These are phyloP conservation scores for Rhaphigaster nebulosa DNA, from an alignment of 2,888 invertebrate species.

Conservation along the genomic window DNA sequence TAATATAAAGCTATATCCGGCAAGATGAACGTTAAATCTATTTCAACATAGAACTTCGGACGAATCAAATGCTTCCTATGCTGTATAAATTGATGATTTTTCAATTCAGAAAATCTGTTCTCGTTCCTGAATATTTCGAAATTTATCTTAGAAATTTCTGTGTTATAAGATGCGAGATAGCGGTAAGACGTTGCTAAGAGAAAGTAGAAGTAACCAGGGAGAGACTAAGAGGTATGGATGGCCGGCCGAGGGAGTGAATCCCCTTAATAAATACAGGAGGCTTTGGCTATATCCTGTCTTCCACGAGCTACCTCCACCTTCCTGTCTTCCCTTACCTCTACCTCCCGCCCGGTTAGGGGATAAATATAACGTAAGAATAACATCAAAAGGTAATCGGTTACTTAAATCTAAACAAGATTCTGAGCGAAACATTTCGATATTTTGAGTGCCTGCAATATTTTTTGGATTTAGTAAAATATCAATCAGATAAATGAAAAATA, in stretches of 20 bases:
- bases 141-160: neutral
- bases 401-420: too few relatives aligned
- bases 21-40: too few relatives aligned
- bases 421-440: too few relatives aligned
- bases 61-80: too few relatives aligned
- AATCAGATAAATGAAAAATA: too few relatives aligned
- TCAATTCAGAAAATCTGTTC: too few relatives aligned
- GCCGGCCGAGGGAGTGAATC: neutral
- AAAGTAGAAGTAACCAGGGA: neutral
- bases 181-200: neutral
- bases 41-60: too few relatives aligned
- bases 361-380: neutral
- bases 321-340: neutral
- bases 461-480: too few relatives aligned
- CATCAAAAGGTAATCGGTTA: neutral
- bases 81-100: too few relatives aligned
- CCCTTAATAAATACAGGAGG: constrained; percentile 49
- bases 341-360: neutral
- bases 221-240: constrained; percentile 47
- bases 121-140: neutral
- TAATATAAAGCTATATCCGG: too few relatives aligned
- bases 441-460: too few relatives aligned
- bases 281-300: neutral
- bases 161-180: neutral
- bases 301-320: neutral